phyloP scores from a whole-genome alignment of 1,140 invertebrate genomes.

The Aphis gossypii region DNA sequence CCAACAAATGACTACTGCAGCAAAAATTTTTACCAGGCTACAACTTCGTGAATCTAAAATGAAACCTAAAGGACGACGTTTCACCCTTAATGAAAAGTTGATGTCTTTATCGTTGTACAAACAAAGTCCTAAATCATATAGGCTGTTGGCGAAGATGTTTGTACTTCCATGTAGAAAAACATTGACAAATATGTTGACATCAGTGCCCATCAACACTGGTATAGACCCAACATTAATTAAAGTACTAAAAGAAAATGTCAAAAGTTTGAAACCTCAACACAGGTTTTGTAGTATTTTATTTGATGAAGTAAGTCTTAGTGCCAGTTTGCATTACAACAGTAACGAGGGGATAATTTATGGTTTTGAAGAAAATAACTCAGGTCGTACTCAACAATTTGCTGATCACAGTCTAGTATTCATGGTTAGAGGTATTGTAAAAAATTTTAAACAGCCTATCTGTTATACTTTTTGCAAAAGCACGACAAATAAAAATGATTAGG shows the following conservation, averaged over 20 bases:
- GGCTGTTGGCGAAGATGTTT: background rate
- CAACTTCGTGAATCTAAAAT: background rate
- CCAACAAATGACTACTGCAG: background rate
- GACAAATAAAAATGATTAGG: background rate
- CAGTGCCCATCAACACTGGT: background rate
- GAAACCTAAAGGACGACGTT: background rate
- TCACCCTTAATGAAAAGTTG: background rate
- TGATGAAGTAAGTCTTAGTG: background rate
- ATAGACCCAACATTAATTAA: background rate
- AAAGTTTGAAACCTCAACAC: background rate
- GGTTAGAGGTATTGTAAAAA: background rate
- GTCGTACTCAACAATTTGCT: background rate
- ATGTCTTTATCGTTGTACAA: slow-evolving; percentile 15
- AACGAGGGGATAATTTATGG: background rate
- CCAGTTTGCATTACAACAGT: background rate
- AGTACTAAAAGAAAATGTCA: background rate
- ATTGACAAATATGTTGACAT: background rate
- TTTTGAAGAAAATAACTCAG: background rate
- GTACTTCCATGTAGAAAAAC: background rate
- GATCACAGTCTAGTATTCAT: background rate
- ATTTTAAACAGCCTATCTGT: background rate
- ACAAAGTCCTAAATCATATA: slow-evolving; percentile 2
- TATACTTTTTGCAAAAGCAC: slow-evolving; percentile 2
- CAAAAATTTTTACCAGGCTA: background rate
- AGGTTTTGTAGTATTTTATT: background rate